Conservation (phyloP, 1,140 invertebrate species). For the Dendroctonus ponderosae region DNA sequence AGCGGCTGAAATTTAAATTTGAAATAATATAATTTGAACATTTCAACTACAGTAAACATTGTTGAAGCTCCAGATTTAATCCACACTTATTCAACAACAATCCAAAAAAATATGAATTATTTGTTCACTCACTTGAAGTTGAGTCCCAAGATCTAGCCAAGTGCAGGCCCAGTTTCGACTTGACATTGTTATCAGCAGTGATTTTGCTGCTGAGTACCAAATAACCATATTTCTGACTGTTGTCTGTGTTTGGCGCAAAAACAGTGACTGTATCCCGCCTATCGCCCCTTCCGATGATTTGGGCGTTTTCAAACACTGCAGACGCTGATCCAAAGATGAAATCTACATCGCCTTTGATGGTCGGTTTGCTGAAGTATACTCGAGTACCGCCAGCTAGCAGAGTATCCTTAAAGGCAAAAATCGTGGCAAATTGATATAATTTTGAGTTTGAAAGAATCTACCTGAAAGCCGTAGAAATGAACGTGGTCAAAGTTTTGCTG, state of each 20-base stretch:
- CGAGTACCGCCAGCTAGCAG: background rate
- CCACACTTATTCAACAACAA: background rate
- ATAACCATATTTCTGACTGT: constrained; percentile 10
- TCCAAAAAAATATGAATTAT: background rate
- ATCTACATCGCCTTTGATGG: constrained; percentile 17
- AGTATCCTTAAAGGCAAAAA: background rate
- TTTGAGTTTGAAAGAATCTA: background rate
- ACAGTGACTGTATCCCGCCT: constrained; percentile 1
- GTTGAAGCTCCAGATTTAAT: background rate
- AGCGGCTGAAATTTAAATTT: background rate
- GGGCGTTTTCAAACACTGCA: constrained; percentile 13
- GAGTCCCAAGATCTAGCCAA: background rate
- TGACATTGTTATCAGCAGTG: background rate
- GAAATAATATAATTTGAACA: background rate
- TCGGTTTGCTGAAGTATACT: constrained; percentile 3
- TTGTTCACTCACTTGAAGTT: background rate
- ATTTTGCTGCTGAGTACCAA: constrained; percentile 6
- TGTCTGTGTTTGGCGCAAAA: constrained; percentile 14
- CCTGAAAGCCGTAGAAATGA: constrained; percentile 20
- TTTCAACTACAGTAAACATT: background rate
- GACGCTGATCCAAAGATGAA: constrained; percentile 15
- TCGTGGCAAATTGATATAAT: too few species aligned
- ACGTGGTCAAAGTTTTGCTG: constrained; percentile 10
- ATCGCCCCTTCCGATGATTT: constrained; percentile 12
- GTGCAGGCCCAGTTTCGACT: background rate